phyloP scores from a whole-genome alignment of 1,140 invertebrate genomes.

The Bombus impatiens region DNA sequence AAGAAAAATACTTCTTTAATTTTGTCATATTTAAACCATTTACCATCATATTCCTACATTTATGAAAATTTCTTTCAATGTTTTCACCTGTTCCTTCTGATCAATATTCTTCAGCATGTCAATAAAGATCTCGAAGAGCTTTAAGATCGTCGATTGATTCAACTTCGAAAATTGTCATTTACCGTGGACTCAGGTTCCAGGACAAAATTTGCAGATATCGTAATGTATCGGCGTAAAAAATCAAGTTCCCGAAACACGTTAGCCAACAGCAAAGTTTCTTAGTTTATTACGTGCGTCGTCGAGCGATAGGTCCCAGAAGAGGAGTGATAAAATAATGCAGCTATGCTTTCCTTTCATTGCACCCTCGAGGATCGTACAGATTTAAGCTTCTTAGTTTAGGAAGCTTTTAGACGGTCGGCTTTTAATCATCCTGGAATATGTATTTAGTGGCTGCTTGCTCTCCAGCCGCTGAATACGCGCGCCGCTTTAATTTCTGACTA shows the following conservation, averaged over 20 bases:
- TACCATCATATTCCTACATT: not conserved
- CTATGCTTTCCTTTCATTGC: not conserved
- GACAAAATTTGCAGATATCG: not conserved
- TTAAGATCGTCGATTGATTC: not conserved
- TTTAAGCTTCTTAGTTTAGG: conserved; percentile 15
- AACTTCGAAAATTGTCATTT: not conserved
- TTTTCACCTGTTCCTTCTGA: too few species aligned
- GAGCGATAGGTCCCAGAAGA: not conserved
- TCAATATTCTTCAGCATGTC: too few species aligned
- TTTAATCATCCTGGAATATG: conserved; percentile 26
- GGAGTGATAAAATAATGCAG: conserved; percentile 11
- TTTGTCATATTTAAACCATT: not conserved
- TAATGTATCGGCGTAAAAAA: not conserved
- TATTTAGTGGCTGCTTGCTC: not conserved
- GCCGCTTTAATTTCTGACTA: conserved; percentile 6
- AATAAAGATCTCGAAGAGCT: not conserved
- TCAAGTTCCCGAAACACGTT: not conserved
- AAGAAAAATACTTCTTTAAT: too few species aligned
- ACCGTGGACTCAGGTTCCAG: not conserved
- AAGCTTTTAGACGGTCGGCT: conserved; percentile 19
- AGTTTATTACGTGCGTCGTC: not conserved
- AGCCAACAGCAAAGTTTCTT: not conserved
- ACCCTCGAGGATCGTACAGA: not conserved
- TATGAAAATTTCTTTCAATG: not conserved
- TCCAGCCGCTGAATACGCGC: too few species aligned